phyloP scores from a whole-genome alignment of 1,140 invertebrate species.

The Rhopalosiphum padi region DNA sequence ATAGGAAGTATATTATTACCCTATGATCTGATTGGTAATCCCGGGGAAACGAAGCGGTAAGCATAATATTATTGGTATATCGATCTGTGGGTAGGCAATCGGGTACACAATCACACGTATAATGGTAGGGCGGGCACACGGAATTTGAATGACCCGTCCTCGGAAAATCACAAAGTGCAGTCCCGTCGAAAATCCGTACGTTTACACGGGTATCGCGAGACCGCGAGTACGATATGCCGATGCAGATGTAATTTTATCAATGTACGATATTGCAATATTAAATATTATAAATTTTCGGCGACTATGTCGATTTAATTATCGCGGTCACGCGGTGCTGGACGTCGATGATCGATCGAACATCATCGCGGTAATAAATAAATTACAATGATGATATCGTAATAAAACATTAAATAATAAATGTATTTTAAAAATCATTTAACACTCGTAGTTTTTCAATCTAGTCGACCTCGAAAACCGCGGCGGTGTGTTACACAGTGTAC shows the following conservation, averaged over 20 bases:
- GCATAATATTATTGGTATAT: no score
- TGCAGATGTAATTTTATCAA: no score
- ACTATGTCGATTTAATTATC: neutral
- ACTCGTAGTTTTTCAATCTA: neutral
- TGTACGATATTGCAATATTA: neutral
- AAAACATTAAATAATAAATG: neutral
- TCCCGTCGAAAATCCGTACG: neutral
- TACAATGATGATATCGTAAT: neutral
- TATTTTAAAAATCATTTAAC: neutral
- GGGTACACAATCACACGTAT: neutral
- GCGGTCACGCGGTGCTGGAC: no score
- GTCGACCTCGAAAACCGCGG: conserved; percentile 30
- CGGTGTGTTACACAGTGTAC: neutral
- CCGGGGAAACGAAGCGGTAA: neutral
- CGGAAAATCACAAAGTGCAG: neutral
- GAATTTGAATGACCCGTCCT: neutral
- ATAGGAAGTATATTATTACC: neutral
- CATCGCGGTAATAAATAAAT: neutral
- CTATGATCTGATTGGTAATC: neutral
- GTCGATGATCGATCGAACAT: neutral
- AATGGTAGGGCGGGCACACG: neutral
- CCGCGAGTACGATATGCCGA: neutral
- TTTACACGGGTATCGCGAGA: neutral
- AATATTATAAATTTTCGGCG: neutral
- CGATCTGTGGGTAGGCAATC: neutral